Base-by-base conservation (phyloP, 37 sponge, comb jelly and placozoan species). In the Diacarnus erythraeanus region DNA sequence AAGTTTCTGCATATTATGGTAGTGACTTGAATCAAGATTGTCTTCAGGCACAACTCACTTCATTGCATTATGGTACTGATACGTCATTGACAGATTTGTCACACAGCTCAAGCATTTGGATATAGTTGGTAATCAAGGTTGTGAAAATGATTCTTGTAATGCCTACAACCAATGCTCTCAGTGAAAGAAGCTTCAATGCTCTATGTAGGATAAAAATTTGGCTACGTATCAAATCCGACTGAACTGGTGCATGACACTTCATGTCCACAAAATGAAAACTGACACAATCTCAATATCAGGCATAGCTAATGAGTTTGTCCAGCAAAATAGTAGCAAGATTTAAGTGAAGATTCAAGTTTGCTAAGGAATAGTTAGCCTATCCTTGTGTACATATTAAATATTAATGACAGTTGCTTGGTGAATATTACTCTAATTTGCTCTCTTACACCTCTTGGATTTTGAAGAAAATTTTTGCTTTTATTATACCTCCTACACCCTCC, bases 111-210 rank as follows among this genome's bases (percentile, higher is more conserved):
- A 73, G 63, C 15, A 29, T 22, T 35, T 75, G 4, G 15, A 56
- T 36, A 23, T 6, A 69, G 31, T 39, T 20, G 75, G 77, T 80
- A 17, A 38, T 80, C 12, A 86, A 80, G 60, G 44, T 86, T 22
- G 81, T 63, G 21, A 86, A 80, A 30, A 37, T 86, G n/a, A 65
- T 86, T 33, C 70, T 86, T 30, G 81, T 79, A 4, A 79, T 80
- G 75, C 87, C 87, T 36, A 79, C 86, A 59, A 79, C 87, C 29
- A 86, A 86, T 74, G 80, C 87, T 6, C 12, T 75, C 58, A 86
- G 80, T 63, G 87, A 86, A 44, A 72, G 76, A 74, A 75, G 69
- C 38, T 87, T 87, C 65, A 76, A 72, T 77, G 78, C 65, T 30
- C 60, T 81, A 31, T 72, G 88, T 3, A 57, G 82, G 39, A 31